Conservation (phyloP, 2,113 vertebrate species). For the Buteo buteo region DNA sequence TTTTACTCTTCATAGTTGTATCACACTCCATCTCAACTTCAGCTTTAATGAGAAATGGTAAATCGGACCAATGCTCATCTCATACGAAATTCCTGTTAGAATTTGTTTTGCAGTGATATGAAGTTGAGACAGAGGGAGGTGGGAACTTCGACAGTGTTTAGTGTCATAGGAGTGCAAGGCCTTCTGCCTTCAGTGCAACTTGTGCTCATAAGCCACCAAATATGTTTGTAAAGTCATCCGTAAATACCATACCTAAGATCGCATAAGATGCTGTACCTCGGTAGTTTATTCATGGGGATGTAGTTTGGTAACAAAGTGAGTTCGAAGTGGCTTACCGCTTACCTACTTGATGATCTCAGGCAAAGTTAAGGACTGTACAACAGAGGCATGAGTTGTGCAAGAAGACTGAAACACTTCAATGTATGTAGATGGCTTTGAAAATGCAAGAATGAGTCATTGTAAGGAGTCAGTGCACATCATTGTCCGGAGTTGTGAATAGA, state of each 20-base stretch:
- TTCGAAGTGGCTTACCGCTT: background rate
- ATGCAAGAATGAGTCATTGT: background rate
- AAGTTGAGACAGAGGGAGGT: background rate
- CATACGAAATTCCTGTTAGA: background rate
- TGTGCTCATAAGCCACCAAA: background rate
- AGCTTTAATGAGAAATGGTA: background rate
- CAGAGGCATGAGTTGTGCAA: background rate
- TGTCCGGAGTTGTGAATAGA: background rate
- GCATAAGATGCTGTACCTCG: background rate
- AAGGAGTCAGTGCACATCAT: background rate
- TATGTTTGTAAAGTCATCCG: background rate
- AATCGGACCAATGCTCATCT: background rate
- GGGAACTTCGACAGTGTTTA: background rate
- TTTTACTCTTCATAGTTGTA: background rate
- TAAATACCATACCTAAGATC: background rate
- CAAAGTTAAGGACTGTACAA: background rate
- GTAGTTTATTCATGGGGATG: background rate
- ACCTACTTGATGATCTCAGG: background rate
- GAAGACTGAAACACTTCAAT: background rate
- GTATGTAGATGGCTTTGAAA: background rate
- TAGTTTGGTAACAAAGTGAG: background rate
- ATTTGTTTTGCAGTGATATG: background rate
- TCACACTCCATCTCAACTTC: background rate
- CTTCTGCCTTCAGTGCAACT: background rate
- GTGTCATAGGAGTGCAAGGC: background rate